These are phyloP conservation scores for Troilus luridus DNA, from an alignment of 2,888 invertebrate genomes.

Conservation along the genomic window DNA sequence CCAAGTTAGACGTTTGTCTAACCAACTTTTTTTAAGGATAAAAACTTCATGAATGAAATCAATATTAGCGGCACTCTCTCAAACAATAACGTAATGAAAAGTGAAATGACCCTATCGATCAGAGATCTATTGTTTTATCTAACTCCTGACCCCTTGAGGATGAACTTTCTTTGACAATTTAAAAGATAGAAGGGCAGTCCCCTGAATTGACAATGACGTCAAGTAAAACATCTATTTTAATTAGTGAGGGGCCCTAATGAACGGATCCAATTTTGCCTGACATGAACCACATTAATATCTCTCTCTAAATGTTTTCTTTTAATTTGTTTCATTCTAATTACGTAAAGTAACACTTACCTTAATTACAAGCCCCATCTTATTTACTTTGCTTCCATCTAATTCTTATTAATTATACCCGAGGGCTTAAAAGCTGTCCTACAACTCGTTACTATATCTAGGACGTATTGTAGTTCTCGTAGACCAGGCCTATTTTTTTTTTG, in stretches of 20 bases:
- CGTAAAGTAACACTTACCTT: constrained; percentile 50
- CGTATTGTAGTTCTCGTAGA: background rate
- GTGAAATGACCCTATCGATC: background rate
- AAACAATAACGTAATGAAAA: background rate
- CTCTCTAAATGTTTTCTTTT: constrained; percentile 46
- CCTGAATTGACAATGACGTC: constrained; percentile 46
- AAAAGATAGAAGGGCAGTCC: constrained; percentile 40
- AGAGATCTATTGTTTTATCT: constrained; percentile 25
- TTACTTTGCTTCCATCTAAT: constrained; percentile 49
- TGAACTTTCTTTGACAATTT: constrained; percentile 37
- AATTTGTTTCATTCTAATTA: constrained; percentile 48
- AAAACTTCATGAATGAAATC: too few relatives aligned
- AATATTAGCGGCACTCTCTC: too few relatives aligned
- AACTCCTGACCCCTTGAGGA: background rate
- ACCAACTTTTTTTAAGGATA: too few relatives aligned
- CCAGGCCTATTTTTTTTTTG: background rate
- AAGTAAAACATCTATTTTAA: constrained; percentile 49
- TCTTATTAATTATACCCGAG: constrained; percentile 32
- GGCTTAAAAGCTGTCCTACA: constrained; percentile 38
- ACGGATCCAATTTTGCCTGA: constrained; percentile 46
- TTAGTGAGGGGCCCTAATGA: constrained; percentile 35
- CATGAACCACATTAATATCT: constrained; percentile 48
- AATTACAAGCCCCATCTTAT: constrained; percentile 46
- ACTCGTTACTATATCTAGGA: constrained; percentile 38
- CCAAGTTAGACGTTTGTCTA: too few relatives aligned